Conservation (phyloP, 2,113 vertebrate species). For the Sinocyclocheilus rhinocerous region DNA sequence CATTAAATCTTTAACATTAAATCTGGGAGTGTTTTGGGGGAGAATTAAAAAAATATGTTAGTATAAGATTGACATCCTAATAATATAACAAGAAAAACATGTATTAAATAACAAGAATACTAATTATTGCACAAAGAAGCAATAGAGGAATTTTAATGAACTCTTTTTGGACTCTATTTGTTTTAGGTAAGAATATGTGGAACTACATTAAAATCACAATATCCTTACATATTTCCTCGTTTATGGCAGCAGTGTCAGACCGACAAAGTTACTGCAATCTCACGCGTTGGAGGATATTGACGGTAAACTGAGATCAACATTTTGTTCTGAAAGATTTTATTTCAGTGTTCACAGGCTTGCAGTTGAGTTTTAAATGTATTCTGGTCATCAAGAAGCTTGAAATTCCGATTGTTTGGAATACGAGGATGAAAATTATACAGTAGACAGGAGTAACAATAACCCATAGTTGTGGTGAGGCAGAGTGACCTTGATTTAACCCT, state of each 20-base stretch:
- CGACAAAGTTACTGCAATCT: background rate
- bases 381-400: background rate
- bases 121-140: no score
- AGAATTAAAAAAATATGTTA: no score
- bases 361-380: conserved; percentile 11
- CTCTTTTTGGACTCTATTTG: no score
- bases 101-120: no score
- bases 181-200: background rate
- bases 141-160: no score
- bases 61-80: no score
- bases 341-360: background rate
- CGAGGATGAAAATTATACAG: conserved; percentile 20
- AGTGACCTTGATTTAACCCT: conserved; percentile 43
- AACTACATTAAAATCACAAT: background rate
- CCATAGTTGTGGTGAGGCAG: conserved; percentile 1
- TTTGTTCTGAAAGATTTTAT: background rate
- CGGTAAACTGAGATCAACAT: background rate
- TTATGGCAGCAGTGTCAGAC: no score
- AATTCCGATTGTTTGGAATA: conserved; percentile 2
- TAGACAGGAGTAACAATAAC: conserved; percentile 1
- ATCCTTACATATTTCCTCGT: no score
- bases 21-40: no score
- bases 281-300: background rate
- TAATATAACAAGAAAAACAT: no score
- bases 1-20: no score